These are phyloP conservation scores for Yasuhikotakia modesta DNA, from an alignment of 2,797 vertebrate genomes.

Conservation along the genomic window DNA sequence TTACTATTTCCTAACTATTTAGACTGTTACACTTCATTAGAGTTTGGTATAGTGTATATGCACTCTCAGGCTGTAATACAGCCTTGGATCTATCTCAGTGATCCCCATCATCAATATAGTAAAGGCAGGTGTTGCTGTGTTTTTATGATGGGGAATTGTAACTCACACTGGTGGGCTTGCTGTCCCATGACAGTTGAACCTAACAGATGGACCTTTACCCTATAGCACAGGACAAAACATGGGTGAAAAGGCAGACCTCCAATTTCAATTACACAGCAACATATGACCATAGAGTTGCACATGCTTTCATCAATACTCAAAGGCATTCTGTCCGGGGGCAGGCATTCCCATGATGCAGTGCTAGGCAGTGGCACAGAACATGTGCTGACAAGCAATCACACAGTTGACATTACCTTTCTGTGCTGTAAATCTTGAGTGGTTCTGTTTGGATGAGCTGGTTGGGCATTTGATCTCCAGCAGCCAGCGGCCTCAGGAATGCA, in stretches of 20 bases:
- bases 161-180: background rate
- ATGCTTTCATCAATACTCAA: slow-evolving; percentile 13
- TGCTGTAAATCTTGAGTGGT: background rate
- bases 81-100: background rate
- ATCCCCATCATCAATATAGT: background rate
- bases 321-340: background rate
- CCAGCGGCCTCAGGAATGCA: background rate
- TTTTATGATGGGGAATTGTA: background rate
- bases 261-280: slow-evolving; percentile 39
- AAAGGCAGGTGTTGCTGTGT: background rate
- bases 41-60: background rate
- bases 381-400: slow-evolving; percentile 41
- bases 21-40: background rate
- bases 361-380: slow-evolving; percentile 37
- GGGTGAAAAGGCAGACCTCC: slow-evolving; percentile 1
- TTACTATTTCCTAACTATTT: too few species aligned
- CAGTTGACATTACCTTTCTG: background rate
- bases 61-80: background rate
- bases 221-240: background rate
- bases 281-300: slow-evolving; percentile 18
- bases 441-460: slow-evolving; percentile 21
- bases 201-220: slow-evolving; percentile 2
- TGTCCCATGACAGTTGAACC: background rate
- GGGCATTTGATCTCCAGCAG: background rate
- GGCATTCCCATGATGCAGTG: background rate